Evolutionary conservation across 2,888 invertebrate genomes (phyloP), one percentile per base, ranked within the genome.

Genomic region (Sinelater perroti): DNA sequence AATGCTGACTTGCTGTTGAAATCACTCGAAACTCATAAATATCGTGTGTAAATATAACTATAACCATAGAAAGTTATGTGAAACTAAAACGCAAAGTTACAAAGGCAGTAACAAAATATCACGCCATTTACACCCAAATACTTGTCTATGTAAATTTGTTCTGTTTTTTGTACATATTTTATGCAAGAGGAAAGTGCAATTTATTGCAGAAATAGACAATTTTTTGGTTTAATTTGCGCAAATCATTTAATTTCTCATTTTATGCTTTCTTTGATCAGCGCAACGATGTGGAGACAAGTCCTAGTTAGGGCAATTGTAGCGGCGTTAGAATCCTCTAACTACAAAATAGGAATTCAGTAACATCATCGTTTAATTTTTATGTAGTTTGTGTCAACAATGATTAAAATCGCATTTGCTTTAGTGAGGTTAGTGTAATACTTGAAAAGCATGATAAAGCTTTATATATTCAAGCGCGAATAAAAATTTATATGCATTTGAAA

Each of bases 91-190:
- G 33, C 35, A 24, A 24, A 47, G 47, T 13, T 50, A 50, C 50
- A 28, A 50, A 50, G 40, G 20, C 38, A 38, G 50, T 50, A 50
- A 50, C 38, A 30, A 50, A 50, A 50, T 50, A 50, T 38, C 47
- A 35, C 24, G 20, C 50, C 36, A 26, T 40, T 50, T 38, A 36
- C 40, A 38, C 50, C 38, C 50, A 40, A 50, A 38, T 18, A 40
- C 28, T 30, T 17, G 35, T 40, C 24, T 24, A 40, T 40, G 40
- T 40, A 40, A 40, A 50, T 50, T 40, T 50, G 24, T 50, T 50
- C 40, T 50, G 50, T 50, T 50, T 40, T 50, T 50, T 50, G 50
- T 50, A 50, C 28, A 20, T 36, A 50, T 50, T 28, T 50, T 50
- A 50, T 50, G 50, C 26, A 20, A 50, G 45, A 47, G 35, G 30